Percentiles rank a stretch among this genome's conserved stretches.
These are phyloP conservation scores for Rhinophrynus dorsalis DNA, from an alignment of 2,797 vertebrate genomes.

Conservation along the genomic window DNA sequence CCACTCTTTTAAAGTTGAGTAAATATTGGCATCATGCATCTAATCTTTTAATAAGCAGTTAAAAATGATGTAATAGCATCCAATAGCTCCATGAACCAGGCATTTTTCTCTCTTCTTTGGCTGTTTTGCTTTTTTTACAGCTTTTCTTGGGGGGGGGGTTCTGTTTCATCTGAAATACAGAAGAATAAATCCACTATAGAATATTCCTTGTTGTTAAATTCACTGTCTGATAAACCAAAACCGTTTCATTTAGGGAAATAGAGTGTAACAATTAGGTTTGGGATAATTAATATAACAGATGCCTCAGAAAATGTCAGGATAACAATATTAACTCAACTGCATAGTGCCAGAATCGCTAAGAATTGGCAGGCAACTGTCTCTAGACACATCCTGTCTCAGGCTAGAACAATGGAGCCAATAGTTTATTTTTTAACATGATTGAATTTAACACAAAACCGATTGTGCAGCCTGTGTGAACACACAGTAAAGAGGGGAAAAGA, in stretches of 20 bases:
- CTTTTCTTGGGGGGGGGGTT: no score
- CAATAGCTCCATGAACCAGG: no score
- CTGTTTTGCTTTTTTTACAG: neutral
- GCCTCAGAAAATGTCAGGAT: slow-evolving; percentile 23
- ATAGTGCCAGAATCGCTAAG: slow-evolving; percentile 13
- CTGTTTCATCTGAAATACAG: neutral
- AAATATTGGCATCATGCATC: no score
- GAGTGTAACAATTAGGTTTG: slow-evolving; percentile 28
- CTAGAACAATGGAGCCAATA: neutral
- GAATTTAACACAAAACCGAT: slow-evolving; percentile 3
- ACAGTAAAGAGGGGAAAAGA: no score
- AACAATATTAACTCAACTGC: slow-evolving; percentile 5
- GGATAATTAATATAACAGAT: slow-evolving; percentile 44
- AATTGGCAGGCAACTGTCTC: slow-evolving; percentile 27
- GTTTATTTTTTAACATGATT: slow-evolving; percentile 13
- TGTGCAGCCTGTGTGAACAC: no score
- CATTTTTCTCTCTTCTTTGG: neutral
- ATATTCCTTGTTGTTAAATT: neutral
- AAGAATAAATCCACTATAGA: neutral
- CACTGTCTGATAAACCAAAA: neutral
- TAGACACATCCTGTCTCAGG: neutral
- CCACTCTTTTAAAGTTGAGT: no score
- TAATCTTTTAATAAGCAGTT: neutral
- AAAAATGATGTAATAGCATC: neutral
- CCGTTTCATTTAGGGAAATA: slow-evolving; percentile 26